Evolutionary conservation across 1,140 invertebrate species (phyloP), one percentile per base, ranked within the genome.

Genomic region (Latrodectus geometricus): DNA sequence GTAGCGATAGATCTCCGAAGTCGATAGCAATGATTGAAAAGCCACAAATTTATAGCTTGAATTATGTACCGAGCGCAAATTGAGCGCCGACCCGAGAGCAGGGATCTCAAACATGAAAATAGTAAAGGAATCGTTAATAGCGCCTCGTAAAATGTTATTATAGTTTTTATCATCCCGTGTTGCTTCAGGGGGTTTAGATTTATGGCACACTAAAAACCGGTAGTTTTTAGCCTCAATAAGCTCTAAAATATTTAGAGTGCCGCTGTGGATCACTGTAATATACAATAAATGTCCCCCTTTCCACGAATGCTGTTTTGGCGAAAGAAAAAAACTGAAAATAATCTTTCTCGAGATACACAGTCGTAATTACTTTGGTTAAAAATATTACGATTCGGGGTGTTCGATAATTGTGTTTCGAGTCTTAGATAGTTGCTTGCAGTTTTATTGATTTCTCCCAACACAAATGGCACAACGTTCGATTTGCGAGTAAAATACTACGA

Each of bases 281-380:
- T 35, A 35, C 35, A 3, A 35, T 35, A 35, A 35, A 35, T 35
- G 35, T 5, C 35, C 35, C 1, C 35, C 35, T 35, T 35, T 35
- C 35, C 2, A 35, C 35, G 35, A 35, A 35, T 35, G 35, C 2
- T 35, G 35, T 35, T 35, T 35, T 35, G 35, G 35, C 35, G 35
- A 35, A 35, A 35, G 35, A 35, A 35, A 35, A 35, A 35, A 35
- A 35, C 1, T 35, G 1, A 5, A 35, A 35, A 35, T 35, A 35
- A 35, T 35, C 35, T 35, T 35, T 5, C 35, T 8, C 20, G 17
- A 50, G 72, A 74, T 50, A 74, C 14, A 15, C 17, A 50, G n/a
- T 74, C 5, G 17, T 50, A 74, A 50, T 74, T 50, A 74, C 72
- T 50, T 74, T 74, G n/a, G 23, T 8, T 48, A 72, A 35, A 35